Base-by-base conservation (phyloP, 1,140 invertebrate genomes). In the Elysia chlorotica region DNA sequence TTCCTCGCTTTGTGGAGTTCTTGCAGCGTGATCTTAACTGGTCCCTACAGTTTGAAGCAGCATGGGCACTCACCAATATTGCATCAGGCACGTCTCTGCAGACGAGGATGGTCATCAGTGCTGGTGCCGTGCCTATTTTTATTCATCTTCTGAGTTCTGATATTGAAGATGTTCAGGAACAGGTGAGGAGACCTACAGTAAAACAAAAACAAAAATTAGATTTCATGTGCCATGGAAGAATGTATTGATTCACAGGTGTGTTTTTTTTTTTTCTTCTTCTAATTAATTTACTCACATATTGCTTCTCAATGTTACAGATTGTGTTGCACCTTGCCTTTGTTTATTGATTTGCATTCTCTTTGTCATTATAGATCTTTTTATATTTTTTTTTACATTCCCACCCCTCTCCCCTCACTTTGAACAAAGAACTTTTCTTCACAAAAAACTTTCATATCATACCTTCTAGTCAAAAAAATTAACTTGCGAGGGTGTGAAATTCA, bases 11-110 rank as follows among this genome's bases (percentile, higher is more conserved):
- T 91, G 96, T 99, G 14, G 93, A 96, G 86, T 98, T 99, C 89
- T 90, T 99, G 57, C 91, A 93, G 82, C 93, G 93, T 87, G 91
- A 92, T 82, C 89, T 88, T 73, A 95, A 97, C 89, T 93, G 92
- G 70, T 94, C 93, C 37, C 88, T 97, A 76, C 95, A 98, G 93
- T 99, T 99, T 90, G 97, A 99, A 90, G 96, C 97, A 71, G 96
- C 97, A 59, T 99, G 97, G 97, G 96, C 96, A 61, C 87, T 99
- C 74, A 99, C 97, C 65, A 99, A 99, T 88, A 97, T 99, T 79
- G 97, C 96, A 2, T 97, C 95, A 2, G 97, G 97, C n/a, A 97
- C 95, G 28, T 96, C 95, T 23, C 90, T 92, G 71, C 96, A 99
- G 88, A 99, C 97, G 2, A 90, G 92, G 70, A 93, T 95, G 80